These are phyloP conservation scores for Delia radicum DNA, from an alignment of 1,140 invertebrate species.

Conservation along the genomic window DNA sequence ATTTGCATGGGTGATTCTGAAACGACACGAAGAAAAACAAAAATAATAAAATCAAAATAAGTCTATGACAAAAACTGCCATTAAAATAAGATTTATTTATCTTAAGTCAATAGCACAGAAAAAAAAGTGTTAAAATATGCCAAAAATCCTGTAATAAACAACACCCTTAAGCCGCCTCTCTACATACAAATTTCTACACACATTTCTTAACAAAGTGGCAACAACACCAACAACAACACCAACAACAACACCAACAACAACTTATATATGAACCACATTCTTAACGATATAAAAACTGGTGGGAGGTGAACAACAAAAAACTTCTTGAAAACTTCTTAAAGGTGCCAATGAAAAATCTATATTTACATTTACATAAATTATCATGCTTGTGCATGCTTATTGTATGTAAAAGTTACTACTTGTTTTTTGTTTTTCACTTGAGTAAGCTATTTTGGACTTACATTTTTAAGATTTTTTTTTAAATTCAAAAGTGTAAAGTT, in stretches of 20 bases:
- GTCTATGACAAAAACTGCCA: conserved; percentile 2
- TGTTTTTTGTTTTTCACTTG: not conserved
- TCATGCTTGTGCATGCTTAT: not conserved
- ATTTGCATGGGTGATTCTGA: conserved; percentile 58
- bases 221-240: no score
- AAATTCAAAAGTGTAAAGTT: conserved; percentile 2
- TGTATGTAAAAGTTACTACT: not conserved
- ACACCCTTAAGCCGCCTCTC: not conserved
- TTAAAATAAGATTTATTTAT: conserved; percentile 21
- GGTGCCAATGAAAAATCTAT: conserved; percentile 1
- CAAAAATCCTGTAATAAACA: not conserved
- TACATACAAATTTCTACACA: not conserved
- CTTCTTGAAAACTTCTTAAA: not conserved
- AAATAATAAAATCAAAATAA: conserved; percentile 5
- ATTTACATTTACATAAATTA: conserved; percentile 14
- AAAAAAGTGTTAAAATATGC: conserved; percentile 12
- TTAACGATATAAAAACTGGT: no score
- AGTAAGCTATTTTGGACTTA: not conserved
- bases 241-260: no score
- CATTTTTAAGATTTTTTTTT: not conserved
- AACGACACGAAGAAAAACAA: not conserved
- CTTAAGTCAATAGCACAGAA: not conserved
- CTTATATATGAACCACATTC: no score
- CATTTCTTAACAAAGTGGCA: no score
- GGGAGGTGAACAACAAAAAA: not conserved